Evolutionary conservation across 2,888 invertebrate species (phyloP), one percentile per base, ranked within the genome.

Genomic region (Oxystoma pomonae): DNA sequence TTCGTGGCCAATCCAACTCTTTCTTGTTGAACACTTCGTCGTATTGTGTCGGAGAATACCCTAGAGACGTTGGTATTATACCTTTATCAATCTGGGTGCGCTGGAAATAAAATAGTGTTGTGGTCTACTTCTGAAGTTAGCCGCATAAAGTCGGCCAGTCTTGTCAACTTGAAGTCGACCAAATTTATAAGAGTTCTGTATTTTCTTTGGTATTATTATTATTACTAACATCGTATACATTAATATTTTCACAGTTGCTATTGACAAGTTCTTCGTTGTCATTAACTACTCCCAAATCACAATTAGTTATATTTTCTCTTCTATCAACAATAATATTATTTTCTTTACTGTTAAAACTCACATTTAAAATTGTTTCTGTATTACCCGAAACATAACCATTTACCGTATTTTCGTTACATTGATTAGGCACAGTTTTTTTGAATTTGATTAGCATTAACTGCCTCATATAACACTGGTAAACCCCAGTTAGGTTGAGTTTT

Each of bases 11-110:
- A 66, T 80, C 79, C 51, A 69, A 68, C 1, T 57, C 59, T 63
- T 72, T 72, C 17, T 70, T 70, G 16, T 83, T 82, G 66, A 83
- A 83, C 61, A 84, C 82, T 65, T 83, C 83, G 58, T 84, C 83
- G 71, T 84, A 84, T 0, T 83, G 80, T 0, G 84, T 84, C 0
- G 84, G 84, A 1, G 83, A 82, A 53, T 81, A 79, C 49, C 82
- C 82, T 55, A 78, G 69, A 0, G 82, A 82, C 16, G 81, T 75
- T 0, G 83, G 83, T 3, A 81, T 77, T 55, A 83, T 78, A 7
- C 83, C 83, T 66, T 84, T 84, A 72, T 83, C 83, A n/a, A 82
- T 82, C 76, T 83, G 71, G 74, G 81, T 55, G 74, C 81, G 76
- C 77, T 82, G 69, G 68, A 80, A 67, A 72, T 76, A 72, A 66